Evolutionary conservation across 2,113 vertebrate genomes (phyloP), one percentile per base, ranked within the genome.

Genomic region (Ibidorhyncha struthersii): DNA sequence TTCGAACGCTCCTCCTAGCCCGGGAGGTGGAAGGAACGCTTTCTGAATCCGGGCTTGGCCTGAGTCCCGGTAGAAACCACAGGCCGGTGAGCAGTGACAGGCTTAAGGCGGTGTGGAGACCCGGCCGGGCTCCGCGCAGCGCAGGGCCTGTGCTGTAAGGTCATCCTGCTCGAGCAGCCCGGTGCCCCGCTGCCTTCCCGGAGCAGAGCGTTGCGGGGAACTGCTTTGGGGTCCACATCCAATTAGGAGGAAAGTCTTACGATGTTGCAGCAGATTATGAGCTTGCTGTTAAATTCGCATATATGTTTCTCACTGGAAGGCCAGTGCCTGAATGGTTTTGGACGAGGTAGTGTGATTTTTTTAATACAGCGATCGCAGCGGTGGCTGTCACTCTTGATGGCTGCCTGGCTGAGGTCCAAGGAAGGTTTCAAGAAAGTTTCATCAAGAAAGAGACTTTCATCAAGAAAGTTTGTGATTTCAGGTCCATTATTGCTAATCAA

Each of bases 101-200:
- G 1, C 3, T 20, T 32, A 0, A 5, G 80, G 1, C 0, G 5
- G 23, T 20, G 9, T 10, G 3, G 14, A 10, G 72, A 23, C 2
- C 2, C 10, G 10, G 30, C 8, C 2, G 6, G 53, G 50, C 81
- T 53, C 2, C 0, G 0, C 2, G 56, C 40, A 0, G 52, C 1
- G 0, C 1, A 2, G 22, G 65, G 21, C 10, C 45, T 6, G 36
- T 7, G 74, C 69, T 19, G 10, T 3, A 5, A 4, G 61, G 10
- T 3, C 15, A 2, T 25, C 8, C 34, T 20, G 71, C 77, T 1
- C 5, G 8, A 49, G 12, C 76, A 23, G 76, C 30, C 38, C 71
- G 8, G 12, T 0, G 50, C 1, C 3, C 36, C 53, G 53, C 13
- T 10, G 7, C 6, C 9, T 1, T 12, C 1, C 2, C 47, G 89